Base-by-base conservation (phyloP, 2,113 vertebrate genomes). In the Diadophis punctatus region DNA sequence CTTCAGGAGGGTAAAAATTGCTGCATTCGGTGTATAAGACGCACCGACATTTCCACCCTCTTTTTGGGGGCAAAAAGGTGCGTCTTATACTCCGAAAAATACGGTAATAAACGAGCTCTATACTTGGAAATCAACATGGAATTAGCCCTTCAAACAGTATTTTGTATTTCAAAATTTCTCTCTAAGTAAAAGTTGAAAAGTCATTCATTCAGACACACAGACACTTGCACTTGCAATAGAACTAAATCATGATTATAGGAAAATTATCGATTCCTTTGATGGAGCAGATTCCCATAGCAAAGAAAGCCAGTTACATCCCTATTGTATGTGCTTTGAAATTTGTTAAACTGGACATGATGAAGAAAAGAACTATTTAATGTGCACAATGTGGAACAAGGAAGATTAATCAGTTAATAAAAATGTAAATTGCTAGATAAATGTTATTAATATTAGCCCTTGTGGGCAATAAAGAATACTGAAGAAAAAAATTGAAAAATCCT, bases 401-500 rank as follows among this genome's bases (percentile, higher is more conserved):
- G 92, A 92, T 92, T 92, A 92, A 92, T 92, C 89, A 39, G 92
- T 89, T 92, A 92, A 92, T 92, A 86, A 92, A 92, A 92, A 89
- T 92, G 87, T 86, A 92, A 92, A 92, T 92, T 86, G 53, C 88
- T 92, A 92, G 92, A 90, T 92, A 92, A 92, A 92, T 92, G 92
- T 92, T 92, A 90, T 90, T 90, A 90, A 92, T 92, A 92, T 92
- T 90, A 92, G 74, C 88, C 88, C 92, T 92, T 90, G 74, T 43
- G 85, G 58, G 74, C 53, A 63, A 92, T 92, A 92, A 92, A 90
- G 43, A 51, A 92, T 43, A 51, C 55, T 60, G 18, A 27, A 92
- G 39, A 25, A 89, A 84, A 92, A 85, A 89, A 48, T 22, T 10
- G 55, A 16, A 46, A 58, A 56, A 92, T 90, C 51, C 53, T 90